These are phyloP conservation scores for Sisor rabdophorus DNA, from an alignment of 2,113 vertebrate genomes.

Conservation along the genomic window DNA sequence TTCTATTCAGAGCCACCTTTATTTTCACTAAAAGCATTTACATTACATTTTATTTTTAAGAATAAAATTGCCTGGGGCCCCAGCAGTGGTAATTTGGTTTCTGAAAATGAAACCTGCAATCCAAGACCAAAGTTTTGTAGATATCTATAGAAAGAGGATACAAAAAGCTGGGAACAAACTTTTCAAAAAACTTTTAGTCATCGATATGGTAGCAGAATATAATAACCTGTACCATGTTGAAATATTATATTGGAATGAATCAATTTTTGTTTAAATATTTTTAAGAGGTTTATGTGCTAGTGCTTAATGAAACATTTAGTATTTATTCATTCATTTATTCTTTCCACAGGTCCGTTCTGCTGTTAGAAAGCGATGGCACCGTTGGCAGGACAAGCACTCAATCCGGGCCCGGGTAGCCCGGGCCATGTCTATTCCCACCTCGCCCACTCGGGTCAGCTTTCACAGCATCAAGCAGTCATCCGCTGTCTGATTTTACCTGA, in stretches of 20 bases:
- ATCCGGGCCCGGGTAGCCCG: constrained; percentile 83
- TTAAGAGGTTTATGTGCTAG: too few relatives aligned
- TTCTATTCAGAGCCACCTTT: too few relatives aligned
- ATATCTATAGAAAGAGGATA: too few relatives aligned
- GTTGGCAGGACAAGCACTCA: constrained; percentile 94
- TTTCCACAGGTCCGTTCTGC: constrained; percentile 85
- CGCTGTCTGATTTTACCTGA: constrained; percentile 40
- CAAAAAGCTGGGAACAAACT: background rate
- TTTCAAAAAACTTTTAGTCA: background rate
- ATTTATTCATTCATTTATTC: too few relatives aligned
- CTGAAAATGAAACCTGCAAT: too few relatives aligned
- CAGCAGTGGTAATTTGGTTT: too few relatives aligned
- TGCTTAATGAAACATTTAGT: too few relatives aligned
- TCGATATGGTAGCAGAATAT: background rate
- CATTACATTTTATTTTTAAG: too few relatives aligned
- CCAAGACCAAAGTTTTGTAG: too few relatives aligned
- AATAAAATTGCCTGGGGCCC: too few relatives aligned
- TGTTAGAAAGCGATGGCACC: constrained; percentile 88
- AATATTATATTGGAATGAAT: background rate
- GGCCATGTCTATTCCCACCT: constrained; percentile 97
- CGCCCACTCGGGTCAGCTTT: constrained; percentile 90
- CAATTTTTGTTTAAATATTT: too few relatives aligned
- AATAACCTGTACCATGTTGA: background rate
- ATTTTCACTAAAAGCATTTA: too few relatives aligned
- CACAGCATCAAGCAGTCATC: constrained; percentile 96